A percentile compares a stretch with the other conserved stretches of the same genome.
These are phyloP conservation scores for Caiman crocodilus DNA, from an alignment of 2,797 vertebrate species.

Conservation along the genomic window DNA sequence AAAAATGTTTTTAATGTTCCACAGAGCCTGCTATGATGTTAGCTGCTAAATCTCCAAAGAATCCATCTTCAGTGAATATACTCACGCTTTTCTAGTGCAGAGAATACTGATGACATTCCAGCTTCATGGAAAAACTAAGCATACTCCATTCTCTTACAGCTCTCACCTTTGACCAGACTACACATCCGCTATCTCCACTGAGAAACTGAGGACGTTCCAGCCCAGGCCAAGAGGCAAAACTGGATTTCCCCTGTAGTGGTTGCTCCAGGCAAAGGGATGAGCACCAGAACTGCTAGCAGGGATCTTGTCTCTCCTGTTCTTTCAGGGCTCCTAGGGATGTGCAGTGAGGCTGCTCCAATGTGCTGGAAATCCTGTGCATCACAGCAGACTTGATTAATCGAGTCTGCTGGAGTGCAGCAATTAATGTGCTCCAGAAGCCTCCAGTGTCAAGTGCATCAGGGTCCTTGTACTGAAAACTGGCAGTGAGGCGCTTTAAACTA, in stretches of 20 bases:
- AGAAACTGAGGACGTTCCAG: neutral
- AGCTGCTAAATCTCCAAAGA: neutral
- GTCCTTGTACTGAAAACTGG: too few relatives aligned
- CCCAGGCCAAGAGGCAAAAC: neutral
- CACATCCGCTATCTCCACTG: neutral
- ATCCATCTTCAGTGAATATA: accelerated
- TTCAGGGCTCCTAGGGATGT: neutral
- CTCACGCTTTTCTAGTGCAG: neutral
- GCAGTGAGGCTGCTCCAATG: too few relatives aligned
- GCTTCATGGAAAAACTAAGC: neutral
- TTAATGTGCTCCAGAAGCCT: too few relatives aligned
- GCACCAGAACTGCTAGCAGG: neutral
- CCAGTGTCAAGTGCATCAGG: too few relatives aligned
- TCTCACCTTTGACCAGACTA: neutral
- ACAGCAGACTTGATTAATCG: too few relatives aligned
- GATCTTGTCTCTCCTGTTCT: neutral
- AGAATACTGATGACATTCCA: neutral
- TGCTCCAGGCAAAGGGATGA: neutral
- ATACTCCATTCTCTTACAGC: accelerated
- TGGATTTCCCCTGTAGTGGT: neutral
- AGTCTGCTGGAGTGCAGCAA: too few relatives aligned
- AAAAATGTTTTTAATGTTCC: neutral
- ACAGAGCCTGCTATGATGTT: neutral
- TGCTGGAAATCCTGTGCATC: too few relatives aligned
- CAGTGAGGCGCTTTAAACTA: too few relatives aligned